These are phyloP conservation scores for Cerastis leucographa DNA, from an alignment of 2,888 invertebrate genomes.

Conservation along the genomic window DNA sequence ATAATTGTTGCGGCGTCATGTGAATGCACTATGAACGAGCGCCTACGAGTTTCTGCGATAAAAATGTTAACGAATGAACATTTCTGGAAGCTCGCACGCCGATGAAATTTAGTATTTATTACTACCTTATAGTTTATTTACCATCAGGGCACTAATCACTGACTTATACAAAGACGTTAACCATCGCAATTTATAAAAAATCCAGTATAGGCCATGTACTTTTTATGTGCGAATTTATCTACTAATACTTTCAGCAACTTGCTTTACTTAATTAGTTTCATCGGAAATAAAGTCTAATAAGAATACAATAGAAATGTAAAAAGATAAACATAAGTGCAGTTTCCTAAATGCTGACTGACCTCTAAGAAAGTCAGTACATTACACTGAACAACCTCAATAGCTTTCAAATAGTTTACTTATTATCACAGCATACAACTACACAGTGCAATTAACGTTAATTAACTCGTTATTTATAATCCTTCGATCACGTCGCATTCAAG, in stretches of 20 bases:
- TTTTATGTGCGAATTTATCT: background rate
- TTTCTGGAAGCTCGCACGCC: background rate
- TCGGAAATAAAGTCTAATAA: background rate
- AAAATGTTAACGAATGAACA: background rate
- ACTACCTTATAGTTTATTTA: background rate
- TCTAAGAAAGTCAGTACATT: slow-evolving; percentile 17
- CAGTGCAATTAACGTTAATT: slow-evolving; percentile 52
- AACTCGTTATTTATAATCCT: slow-evolving; percentile 52
- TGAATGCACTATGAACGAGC: slow-evolving; percentile 44
- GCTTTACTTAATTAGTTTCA: background rate
- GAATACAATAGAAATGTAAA: background rate
- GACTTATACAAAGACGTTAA: no score
- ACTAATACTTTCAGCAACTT: background rate
- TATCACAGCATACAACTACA: slow-evolving; percentile 37
- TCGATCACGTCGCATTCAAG: slow-evolving; percentile 49
- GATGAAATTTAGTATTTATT: background rate
- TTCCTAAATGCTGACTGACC: background rate
- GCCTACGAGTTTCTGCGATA: slow-evolving; percentile 1
- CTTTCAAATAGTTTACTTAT: slow-evolving; percentile 41
- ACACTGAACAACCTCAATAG: slow-evolving; percentile 10
- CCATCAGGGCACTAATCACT: background rate
- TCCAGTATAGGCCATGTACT: background rate
- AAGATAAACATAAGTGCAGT: background rate
- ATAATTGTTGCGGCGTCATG: slow-evolving; percentile 64
- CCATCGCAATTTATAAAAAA: background rate